Base-by-base conservation (phyloP, 2,888 invertebrate genomes). In the Gymnoscelis rufifasciata region DNA sequence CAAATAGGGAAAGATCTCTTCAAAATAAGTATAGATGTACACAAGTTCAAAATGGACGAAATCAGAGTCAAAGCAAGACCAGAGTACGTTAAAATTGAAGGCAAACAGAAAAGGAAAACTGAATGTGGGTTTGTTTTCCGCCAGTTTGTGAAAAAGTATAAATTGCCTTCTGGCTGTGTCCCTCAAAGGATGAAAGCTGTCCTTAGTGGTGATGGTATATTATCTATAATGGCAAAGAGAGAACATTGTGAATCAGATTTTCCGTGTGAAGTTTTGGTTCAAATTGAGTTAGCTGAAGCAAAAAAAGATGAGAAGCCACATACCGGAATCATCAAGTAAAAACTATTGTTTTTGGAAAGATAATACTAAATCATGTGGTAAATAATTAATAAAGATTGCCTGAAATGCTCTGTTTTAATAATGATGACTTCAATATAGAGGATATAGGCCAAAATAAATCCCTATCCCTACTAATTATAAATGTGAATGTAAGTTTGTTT, bases 81-180 rank as follows among this genome's bases (percentile, higher is more conserved):
- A 1, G 78, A 83, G n/a, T 79, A 71, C 43, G 69, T 87, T 0
- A 51, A 78, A 0, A 71, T 87, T 3, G 81, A 87, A 65, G 87
- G 88, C 0, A 83, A 82, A 47, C 78, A 83, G n/a, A 86, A 84
- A 27, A 68, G 68, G 12, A 68, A 73, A 45, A 72, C 70, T 0
- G 62, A 69, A 13, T 60, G 60, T 8, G 83, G 83, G 0, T 72
- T 59, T 28, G 48, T 79, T 0, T 43, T 78, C 1, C 62, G 77
- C 2, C 73, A 77, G 10, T 84, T 87, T 43, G 59, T 72, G 0
- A 67, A 74, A n/a, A 83, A 75, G 56, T 84, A 77, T 49, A 82
- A 69, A 39, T 50, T 87, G 0, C 87, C 87, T 0, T 56, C 68
- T 2, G 86, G 86, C 0, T 84, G 83, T 33, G 53, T 53, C 8